Conservation (phyloP, 2,888 invertebrate species). For the Cylindroiulus punctatus region DNA sequence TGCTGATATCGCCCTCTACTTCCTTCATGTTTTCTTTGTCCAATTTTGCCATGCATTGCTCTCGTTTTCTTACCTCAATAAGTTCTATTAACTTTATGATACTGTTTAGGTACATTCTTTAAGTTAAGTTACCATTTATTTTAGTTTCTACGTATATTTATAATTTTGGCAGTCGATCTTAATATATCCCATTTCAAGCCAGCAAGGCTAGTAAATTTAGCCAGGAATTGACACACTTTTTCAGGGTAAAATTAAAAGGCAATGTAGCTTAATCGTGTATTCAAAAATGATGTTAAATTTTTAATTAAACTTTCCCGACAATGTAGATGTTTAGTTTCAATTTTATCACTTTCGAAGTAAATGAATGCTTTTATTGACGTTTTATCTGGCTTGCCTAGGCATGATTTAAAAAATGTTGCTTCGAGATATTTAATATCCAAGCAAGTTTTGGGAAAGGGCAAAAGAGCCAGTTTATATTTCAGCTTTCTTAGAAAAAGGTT, state of each 20-base stretch:
- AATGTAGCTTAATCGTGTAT: neutral
- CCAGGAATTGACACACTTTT: neutral
- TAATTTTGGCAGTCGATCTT: neutral
- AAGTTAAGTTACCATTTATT: neutral
- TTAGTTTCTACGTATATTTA: neutral
- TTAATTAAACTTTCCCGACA: neutral
- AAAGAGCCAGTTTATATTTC: neutral
- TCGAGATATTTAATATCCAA: neutral
- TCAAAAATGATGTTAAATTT: neutral
- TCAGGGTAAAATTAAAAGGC: neutral
- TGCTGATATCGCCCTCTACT: neutral
- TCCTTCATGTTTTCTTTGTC: conserved; percentile 25
- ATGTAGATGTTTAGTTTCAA: neutral
- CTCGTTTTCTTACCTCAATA: neutral
- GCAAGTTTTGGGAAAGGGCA: neutral
- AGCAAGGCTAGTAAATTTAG: neutral
- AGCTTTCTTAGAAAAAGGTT: neutral
- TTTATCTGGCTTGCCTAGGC: neutral
- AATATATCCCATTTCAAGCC: neutral
- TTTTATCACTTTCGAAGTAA: neutral
- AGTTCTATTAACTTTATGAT: neutral
- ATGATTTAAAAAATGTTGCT: neutral
- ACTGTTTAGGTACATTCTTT: neutral
- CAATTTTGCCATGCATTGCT: neutral
- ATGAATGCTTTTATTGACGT: neutral